Conservation (phyloP, 2,888 invertebrate genomes). For the Mimachlamys varia region DNA sequence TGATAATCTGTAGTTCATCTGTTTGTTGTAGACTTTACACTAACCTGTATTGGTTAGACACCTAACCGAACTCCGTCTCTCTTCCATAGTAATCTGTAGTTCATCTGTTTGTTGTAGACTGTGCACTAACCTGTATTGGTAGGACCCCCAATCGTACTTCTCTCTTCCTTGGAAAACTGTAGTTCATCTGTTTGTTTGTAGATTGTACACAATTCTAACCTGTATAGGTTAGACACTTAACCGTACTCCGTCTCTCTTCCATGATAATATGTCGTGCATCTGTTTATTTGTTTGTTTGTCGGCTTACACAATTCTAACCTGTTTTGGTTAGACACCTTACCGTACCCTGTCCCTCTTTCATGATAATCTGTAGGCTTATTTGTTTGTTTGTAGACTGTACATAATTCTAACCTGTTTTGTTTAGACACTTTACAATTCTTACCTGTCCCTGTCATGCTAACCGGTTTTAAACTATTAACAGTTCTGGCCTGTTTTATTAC, state of each 20-base stretch:
- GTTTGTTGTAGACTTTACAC: too few species aligned
- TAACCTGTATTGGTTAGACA: not conserved
- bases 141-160: not conserved
- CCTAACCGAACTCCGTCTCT: not conserved
- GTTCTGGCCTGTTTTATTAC: not conserved
- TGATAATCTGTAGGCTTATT: not conserved
- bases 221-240: too few species aligned
- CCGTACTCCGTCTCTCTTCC: not conserved
- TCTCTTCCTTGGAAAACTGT: not conserved
- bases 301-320: not conserved
- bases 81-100: not conserved
- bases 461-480: not conserved
- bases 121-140: not conserved
- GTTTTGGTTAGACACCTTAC: not conserved
- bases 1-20: not conserved
- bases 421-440: too few species aligned
- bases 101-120: too few species aligned
- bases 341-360: not conserved
- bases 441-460: not conserved
- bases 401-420: not conserved
- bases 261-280: not conserved
- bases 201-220: not conserved
- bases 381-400: not conserved
- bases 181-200: too few species aligned
- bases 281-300: too few species aligned